These are phyloP conservation scores for Ecdyonurus torrentis DNA, from an alignment of 2,888 invertebrate species.

Conservation along the genomic window DNA sequence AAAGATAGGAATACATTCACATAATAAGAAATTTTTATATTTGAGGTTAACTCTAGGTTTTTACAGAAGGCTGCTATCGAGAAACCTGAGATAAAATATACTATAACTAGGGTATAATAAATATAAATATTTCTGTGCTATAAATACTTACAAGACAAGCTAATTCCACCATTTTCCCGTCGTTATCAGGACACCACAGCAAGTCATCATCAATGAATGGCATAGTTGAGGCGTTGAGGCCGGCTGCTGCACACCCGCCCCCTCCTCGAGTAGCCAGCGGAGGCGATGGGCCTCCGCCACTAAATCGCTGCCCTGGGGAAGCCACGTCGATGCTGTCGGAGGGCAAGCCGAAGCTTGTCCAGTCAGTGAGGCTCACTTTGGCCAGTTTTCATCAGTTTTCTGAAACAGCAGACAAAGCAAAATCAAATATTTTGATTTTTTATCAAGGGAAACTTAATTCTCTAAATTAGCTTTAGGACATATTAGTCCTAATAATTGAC, in stretches of 20 bases:
- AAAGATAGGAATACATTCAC: no score
- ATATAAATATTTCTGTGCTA: neutral
- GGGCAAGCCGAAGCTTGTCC: slow-evolving; percentile 1
- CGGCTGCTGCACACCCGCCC: slow-evolving; percentile 11
- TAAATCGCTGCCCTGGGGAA: slow-evolving; percentile 46
- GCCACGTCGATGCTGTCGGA: slow-evolving; percentile 23
- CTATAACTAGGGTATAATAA: neutral
- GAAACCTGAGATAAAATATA: no score
- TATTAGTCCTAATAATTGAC: no score
- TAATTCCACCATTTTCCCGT: slow-evolving; percentile 85
- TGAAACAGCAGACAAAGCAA: no score
- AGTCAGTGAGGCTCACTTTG: slow-evolving; percentile 22
- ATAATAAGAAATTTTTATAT: no score
- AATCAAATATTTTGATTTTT: no score
- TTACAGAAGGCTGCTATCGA: no score
- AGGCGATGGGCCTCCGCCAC: slow-evolving; percentile 36
- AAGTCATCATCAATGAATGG: slow-evolving; percentile 93
- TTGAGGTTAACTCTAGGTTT: no score
- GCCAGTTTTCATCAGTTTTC: slow-evolving; percentile 25
- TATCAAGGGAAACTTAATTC: no score
- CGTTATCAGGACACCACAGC: slow-evolving; percentile 87
- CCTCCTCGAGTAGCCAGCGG: slow-evolving; percentile 4
- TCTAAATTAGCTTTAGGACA: no score
- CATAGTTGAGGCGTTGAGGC: slow-evolving; percentile 38
- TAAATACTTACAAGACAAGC: slow-evolving; percentile 56